These are phyloP conservation scores for Ormyrus rosae DNA, from an alignment of 2,888 invertebrate genomes.

Conservation along the genomic window DNA sequence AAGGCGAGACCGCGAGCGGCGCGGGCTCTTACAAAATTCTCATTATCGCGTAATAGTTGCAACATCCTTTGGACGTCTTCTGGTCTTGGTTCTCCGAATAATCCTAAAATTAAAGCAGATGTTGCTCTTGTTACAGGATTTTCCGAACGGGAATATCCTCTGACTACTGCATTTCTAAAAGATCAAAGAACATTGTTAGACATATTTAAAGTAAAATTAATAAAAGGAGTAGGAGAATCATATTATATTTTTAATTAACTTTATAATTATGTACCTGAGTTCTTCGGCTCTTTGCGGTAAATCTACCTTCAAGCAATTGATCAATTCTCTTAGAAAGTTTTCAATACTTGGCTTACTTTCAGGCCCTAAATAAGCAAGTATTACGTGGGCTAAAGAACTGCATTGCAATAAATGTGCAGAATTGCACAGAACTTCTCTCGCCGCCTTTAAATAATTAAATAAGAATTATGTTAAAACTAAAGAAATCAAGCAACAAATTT, in stretches of 20 bases:
- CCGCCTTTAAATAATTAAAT: slow-evolving; percentile 58
- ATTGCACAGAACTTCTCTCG: slow-evolving; percentile 65
- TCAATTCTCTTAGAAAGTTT: slow-evolving; percentile 64
- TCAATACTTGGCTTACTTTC: slow-evolving; percentile 62
- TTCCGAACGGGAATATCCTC: slow-evolving; percentile 72
- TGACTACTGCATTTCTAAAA: slow-evolving; percentile 67
- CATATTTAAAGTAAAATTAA: background rate
- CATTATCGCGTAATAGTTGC: slow-evolving; percentile 69
- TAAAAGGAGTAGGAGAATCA: background rate
- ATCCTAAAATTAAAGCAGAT: slow-evolving; percentile 69
- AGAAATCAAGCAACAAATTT: background rate
- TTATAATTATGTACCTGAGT: slow-evolving; percentile 63
- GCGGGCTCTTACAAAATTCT: slow-evolving; percentile 66
- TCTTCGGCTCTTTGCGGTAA: slow-evolving; percentile 69
- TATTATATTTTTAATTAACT: background rate
- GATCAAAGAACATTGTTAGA: slow-evolving; percentile 4
- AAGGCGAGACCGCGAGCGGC: slow-evolving; percentile 62
- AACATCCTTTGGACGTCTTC: slow-evolving; percentile 70
- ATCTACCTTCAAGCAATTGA: slow-evolving; percentile 65
- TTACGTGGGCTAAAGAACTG: slow-evolving; percentile 61
- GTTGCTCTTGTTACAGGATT: slow-evolving; percentile 66
- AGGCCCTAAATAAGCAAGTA: slow-evolving; percentile 62
- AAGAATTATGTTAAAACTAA: background rate
- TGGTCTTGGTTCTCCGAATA: slow-evolving; percentile 67
- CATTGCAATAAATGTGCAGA: slow-evolving; percentile 65